A percentile compares a stretch with the other conserved stretches of the same genome.
Conservation (phyloP, 2,113 vertebrate genomes). For the Pavo muticus region DNA sequence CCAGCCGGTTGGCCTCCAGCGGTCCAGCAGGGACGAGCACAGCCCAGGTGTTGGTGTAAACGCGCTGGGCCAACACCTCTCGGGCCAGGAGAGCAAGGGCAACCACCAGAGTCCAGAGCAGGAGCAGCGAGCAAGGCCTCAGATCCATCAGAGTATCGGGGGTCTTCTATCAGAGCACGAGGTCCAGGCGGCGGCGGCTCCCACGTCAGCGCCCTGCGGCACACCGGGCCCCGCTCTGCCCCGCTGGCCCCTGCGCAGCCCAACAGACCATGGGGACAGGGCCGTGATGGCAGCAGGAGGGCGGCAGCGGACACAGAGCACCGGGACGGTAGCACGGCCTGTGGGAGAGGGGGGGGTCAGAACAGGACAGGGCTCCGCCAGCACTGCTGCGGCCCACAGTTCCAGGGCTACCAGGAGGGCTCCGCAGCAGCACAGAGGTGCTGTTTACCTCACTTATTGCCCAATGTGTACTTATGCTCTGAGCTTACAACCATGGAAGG, state of each 20-base stretch:
- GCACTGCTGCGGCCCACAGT: not conserved
- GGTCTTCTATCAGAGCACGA: slow-evolving; percentile 36
- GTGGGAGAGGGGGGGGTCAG: not conserved
- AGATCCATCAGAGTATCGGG: slow-evolving; percentile 77
- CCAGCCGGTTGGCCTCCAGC: slow-evolving; percentile 84
- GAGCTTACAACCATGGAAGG: not conserved
- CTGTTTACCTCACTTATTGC: slow-evolving; percentile 51
- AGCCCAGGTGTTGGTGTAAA: slow-evolving; percentile 96
- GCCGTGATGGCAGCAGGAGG: not conserved
- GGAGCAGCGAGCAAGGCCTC: slow-evolving; percentile 73
- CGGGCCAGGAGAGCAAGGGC: slow-evolving; percentile 75
- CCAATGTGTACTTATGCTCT: not conserved
- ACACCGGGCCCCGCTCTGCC: not conserved
- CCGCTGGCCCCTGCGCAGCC: not conserved
- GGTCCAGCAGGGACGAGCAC: slow-evolving; percentile 86
- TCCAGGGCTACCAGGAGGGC: fast-evolving
- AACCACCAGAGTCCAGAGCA: slow-evolving; percentile 83
- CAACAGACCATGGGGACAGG: slow-evolving; percentile 5
- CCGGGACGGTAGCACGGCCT: not conserved
- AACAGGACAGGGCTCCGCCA: not conserved
- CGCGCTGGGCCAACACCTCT: slow-evolving; percentile 73
- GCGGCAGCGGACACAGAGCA: not conserved
- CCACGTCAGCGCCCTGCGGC: not conserved
- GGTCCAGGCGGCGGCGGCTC: not conserved
- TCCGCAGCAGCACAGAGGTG: fast-evolving